Evolutionary conservation across 2,888 invertebrate species (phyloP), one percentile per base, ranked within the genome.

Genomic region (Parnassius orleans): DNA sequence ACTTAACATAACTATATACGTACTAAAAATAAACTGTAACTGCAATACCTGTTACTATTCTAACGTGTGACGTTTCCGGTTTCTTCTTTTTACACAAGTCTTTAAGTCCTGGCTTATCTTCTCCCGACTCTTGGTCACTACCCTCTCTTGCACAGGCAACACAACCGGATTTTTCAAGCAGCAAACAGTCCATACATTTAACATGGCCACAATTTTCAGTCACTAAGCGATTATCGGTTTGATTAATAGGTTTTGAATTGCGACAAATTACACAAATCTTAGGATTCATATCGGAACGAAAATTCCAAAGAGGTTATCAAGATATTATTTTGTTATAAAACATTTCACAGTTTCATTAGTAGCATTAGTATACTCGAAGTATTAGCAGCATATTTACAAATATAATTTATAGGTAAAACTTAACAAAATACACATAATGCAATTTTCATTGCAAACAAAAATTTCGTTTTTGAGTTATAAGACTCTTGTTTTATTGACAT

Each of bases 131-230:
- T 50, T 72, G 64, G 53, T 69, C 69, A 47, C 59, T 68, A 19
- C 70, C 74, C 57, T 75, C 75, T 52, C 53, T 69, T 55, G 72
- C 65, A 74, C 95, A 95, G 68, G 93, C 92, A 67, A 87, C 82
- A 75, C 96, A 96, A 12, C 94, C 94, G 47, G 91, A 83, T 69
- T 93, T 94, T 76, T 96, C 96, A 19, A 91, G 86, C 44, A 96
- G 77, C 52, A 96, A 86, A 77, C 96, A 96, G 68, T 93, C 84
- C 71, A 96, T 93, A 80, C 96, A 96, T 83, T 96, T 96, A 61
- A 92, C 91, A 79, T 96, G 96, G 3, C 96, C 96, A 81, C 96
- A 96, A 56, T 92, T 92, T 78, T 96, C 96, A 57, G 94, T 94
- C 14, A 96, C 94, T 60, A 96, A 83, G 60, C 96, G 90, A 73